Evolutionary conservation across 2,797 vertebrate genomes (phyloP), one percentile per base, ranked within the genome.

Genomic region (Etheostoma nigrum): DNA sequence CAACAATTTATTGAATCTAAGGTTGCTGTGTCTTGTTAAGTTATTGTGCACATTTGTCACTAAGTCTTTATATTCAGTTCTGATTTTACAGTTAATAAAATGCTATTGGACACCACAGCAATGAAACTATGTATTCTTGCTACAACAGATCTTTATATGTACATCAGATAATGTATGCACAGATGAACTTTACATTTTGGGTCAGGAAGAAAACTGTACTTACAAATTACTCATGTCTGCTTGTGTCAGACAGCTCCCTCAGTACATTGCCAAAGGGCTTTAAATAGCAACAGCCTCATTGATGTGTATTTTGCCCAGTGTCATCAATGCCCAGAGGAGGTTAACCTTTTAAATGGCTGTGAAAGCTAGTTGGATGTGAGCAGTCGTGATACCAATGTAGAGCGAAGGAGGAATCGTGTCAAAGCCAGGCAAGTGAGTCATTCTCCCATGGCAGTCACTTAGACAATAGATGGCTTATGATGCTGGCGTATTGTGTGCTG

Each of bases 311-410:
- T 73, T 78, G 72, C 70, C 89, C 72, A 21, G 62, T 80, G 84
- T 78, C 73, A 83, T 81, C 53, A 68, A 74, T 42, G 36, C 78
- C 76, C 67, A 33, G 72, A 80, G 62, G 75, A 90, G 65, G 67
- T 84, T 85, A 82, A 80, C 88, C 86, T 90, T 59, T 89, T 87
- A 79, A 91, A 85, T 81, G 76, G 74, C 79, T 77, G 64, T 86
- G 74, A 89, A 82, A 83, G 78, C 78, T 58, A n/a, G 76, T 76
- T 74, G 76, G 72, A 84, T 67, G 77, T 67, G 77, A 87, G 85
- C 74, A 79, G 72, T 86, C 64, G 69, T 86, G 89, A 88, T 84
- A 74, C 74, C 23, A 68, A 58, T n/a, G 52, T 58, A 69, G 55
- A 80, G 73, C 14, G 57, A 72, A 67, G 69, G 76, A 83, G 79